Evolutionary conservation across 2,888 invertebrate genomes (phyloP).

Genomic region (Dusona sp.): DNA sequence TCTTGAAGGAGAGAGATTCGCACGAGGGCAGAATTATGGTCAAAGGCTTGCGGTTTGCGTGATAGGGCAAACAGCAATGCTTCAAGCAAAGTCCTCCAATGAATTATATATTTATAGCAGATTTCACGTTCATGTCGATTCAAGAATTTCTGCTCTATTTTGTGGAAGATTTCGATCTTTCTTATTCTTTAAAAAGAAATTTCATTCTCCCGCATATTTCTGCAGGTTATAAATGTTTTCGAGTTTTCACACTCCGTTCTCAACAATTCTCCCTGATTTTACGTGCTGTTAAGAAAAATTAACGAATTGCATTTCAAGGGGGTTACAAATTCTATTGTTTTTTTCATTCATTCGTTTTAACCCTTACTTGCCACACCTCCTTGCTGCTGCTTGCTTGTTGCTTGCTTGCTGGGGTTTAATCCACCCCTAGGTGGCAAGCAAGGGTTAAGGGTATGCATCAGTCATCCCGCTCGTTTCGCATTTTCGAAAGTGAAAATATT

Average conservation of each 20-base stretch:
- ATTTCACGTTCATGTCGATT: slow-evolving; percentile 39
- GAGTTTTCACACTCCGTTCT: background rate
- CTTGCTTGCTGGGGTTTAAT: no score
- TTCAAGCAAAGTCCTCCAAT: slow-evolving; percentile 5
- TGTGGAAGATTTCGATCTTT: background rate
- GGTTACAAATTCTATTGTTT: no score
- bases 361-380: no score
- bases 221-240: background rate
- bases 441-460: no score
- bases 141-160: background rate
- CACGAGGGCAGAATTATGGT: slow-evolving; percentile 52
- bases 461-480: no score
- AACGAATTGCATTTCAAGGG: background rate
- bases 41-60: slow-evolving; percentile 68
- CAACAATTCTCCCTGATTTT: background rate
- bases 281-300: background rate
- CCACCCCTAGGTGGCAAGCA: no score
- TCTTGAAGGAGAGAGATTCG: slow-evolving; percentile 35
- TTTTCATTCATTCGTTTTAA: no score
- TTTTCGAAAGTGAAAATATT: no score
- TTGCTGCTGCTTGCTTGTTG: no score
- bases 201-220: background rate
- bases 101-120: slow-evolving; percentile 58
- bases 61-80: slow-evolving; percentile 68
- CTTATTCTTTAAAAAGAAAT: background rate